These are phyloP conservation scores for Andrena camellia DNA, from an alignment of 2,888 invertebrate species.

Conservation along the genomic window DNA sequence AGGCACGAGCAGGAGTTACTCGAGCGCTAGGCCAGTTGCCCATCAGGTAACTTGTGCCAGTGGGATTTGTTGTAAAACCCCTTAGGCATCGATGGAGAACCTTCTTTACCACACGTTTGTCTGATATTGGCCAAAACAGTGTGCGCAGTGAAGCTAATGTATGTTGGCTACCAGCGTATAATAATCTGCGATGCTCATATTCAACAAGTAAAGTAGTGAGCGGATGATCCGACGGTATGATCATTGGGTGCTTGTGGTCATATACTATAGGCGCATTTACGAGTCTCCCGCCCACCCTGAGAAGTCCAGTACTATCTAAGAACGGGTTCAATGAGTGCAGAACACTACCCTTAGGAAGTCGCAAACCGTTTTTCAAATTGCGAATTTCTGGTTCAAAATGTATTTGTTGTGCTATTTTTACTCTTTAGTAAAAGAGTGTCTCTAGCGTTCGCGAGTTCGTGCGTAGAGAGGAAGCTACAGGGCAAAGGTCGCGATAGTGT, in stretches of 20 bases:
- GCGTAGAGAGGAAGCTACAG: neutral
- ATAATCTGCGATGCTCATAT: neutral
- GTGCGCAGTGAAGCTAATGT: neutral
- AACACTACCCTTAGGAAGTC: neutral
- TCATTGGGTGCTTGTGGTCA: slow-evolving; percentile 10
- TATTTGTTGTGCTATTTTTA: neutral
- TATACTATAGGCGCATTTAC: neutral
- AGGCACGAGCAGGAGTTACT: too few relatives aligned
- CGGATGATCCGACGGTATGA: too few relatives aligned
- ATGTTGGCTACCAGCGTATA: neutral
- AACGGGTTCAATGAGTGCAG: neutral
- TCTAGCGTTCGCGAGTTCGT: neutral
- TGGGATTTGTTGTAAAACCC: neutral
- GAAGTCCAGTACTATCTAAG: neutral
- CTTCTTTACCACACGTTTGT: neutral
- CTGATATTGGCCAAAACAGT: neutral
- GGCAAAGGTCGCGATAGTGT: too few relatives aligned
- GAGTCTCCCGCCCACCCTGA: slow-evolving; percentile 13
- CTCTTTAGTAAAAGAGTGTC: too few relatives aligned
- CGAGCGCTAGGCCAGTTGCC: too few relatives aligned
- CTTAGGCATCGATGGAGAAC: neutral
- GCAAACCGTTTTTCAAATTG: neutral
- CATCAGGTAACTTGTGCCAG: too few relatives aligned
- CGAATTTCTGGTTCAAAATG: neutral
- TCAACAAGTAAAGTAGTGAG: neutral